Evolutionary conservation across 2,797 vertebrate genomes (phyloP), one percentile per base, ranked within the genome.

Genomic region (Ptychadena robeensis): DNA sequence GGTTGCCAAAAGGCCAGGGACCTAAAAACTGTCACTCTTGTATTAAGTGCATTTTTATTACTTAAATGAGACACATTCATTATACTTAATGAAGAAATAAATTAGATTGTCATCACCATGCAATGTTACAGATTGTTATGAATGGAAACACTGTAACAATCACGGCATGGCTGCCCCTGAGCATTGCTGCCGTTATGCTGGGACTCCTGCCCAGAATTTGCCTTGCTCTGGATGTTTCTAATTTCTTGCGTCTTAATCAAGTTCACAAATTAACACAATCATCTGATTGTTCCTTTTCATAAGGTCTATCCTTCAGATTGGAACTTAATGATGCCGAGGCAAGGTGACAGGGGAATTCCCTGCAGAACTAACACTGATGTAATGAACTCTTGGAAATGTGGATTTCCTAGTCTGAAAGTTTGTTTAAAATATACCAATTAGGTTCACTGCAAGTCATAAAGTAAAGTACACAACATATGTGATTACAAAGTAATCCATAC

Each of bases 201-300:
- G 81, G 81, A 83, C 64, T 53, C 44, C 68, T 83, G 81, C 81
- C 81, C 81, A 83, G 81, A 78, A 66, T 71, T 48, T 66, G 59
- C 81, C 71, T 72, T 57, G 38, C 67, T 57, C 59, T 79, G 81
- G 74, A 83, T 83, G 74, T 72, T 83, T 83, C 57, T 78, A 66
- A 83, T 83, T 83, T 83, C 74, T 83, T 31, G 59, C 37, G 37
- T 78, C 68, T 79, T 83, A 78, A 83, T 78, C 81, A 83, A 78
- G 48, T 78, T 83, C 81, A 78, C 81, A 83, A 83, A 83, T 83
- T 83, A 83, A 79, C 81, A 83, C 81, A 78, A 83, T 78, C 73
- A 63, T 72, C 74, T 79, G 81, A 78, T 83, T 82, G 73, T 77
- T 82, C 37, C 73, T 77, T 82, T 65, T 9, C 63, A 78, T 64